Conservation (phyloP, 1,140 invertebrate species). For the Capitella teleta region DNA sequence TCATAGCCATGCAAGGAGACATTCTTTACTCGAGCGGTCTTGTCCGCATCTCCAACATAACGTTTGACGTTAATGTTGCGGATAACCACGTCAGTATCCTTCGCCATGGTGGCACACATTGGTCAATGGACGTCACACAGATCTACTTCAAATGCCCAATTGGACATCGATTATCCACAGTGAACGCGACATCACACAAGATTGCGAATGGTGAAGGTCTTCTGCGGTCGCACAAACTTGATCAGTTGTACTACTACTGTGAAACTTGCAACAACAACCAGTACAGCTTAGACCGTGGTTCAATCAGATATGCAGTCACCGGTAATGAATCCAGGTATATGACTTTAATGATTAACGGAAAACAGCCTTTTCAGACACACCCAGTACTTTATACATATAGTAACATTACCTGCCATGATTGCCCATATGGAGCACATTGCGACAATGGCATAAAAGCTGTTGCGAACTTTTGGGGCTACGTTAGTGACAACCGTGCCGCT, state of each 20-base stretch:
- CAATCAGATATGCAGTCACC: background rate
- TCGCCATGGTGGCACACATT: constrained; percentile 1
- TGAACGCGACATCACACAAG: background rate
- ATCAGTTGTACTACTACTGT: constrained; percentile 9
- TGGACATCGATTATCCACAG: background rate
- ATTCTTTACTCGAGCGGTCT: background rate
- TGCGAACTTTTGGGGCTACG: constrained; percentile 5
- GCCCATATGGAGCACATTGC: constrained; percentile 2
- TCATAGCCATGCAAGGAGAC: background rate
- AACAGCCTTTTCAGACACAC: background rate
- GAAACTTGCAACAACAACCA: constrained; percentile 3
- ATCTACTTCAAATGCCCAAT: constrained; percentile 6
- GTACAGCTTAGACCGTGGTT: constrained; percentile 6
- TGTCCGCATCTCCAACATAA: background rate
- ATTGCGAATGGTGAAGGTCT: background rate
- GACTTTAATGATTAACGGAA: constrained; percentile 6
- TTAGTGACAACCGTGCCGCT: background rate
- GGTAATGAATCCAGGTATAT: background rate
- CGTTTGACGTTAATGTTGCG: background rate
- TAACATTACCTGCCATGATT: constrained; percentile 2
- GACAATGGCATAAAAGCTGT: background rate
- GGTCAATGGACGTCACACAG: constrained; percentile 4
- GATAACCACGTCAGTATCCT: constrained; percentile 5
- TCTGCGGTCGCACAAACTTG: constrained; percentile 3
- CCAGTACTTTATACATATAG: background rate